Evolutionary conservation across 2,113 vertebrate species (phyloP).

Genomic region (Cinclus cinclus): DNA sequence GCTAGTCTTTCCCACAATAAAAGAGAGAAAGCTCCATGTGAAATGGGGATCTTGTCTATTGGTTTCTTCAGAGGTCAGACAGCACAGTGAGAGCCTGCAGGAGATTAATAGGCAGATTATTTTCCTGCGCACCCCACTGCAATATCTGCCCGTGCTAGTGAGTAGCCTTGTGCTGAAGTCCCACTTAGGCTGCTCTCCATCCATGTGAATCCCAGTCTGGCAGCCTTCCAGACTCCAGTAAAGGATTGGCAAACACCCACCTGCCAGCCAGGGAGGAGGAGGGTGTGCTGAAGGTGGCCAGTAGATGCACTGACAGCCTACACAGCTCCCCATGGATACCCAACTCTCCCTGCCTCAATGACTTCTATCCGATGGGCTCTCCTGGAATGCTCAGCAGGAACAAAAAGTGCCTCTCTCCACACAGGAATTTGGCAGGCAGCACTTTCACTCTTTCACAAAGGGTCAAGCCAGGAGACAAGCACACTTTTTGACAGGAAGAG

Average conservation of each 20-base stretch:
- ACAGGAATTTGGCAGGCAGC: background rate
- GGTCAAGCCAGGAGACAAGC: background rate
- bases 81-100: background rate
- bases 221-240: background rate
- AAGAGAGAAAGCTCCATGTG: background rate
- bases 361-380: background rate
- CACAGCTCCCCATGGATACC: background rate
- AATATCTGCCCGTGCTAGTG: background rate
- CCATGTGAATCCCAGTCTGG: accelerated
- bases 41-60: background rate
- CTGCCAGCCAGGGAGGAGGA: background rate
- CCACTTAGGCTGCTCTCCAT: background rate
- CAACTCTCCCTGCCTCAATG: background rate
- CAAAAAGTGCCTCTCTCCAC: background rate
- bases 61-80: background rate
- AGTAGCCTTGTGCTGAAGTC: background rate
- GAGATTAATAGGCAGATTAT: background rate
- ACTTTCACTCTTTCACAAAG: background rate
- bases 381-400: background rate
- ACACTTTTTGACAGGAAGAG: background rate
- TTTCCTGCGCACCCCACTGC: background rate
- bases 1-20: background rate
- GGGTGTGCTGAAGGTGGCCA: background rate
- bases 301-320: background rate
- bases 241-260: background rate